A percentile compares a stretch with the other conserved stretches of the same genome.
These are phyloP conservation scores for Bombus huntii DNA, from an alignment of 1,140 invertebrate species.

Conservation along the genomic window DNA sequence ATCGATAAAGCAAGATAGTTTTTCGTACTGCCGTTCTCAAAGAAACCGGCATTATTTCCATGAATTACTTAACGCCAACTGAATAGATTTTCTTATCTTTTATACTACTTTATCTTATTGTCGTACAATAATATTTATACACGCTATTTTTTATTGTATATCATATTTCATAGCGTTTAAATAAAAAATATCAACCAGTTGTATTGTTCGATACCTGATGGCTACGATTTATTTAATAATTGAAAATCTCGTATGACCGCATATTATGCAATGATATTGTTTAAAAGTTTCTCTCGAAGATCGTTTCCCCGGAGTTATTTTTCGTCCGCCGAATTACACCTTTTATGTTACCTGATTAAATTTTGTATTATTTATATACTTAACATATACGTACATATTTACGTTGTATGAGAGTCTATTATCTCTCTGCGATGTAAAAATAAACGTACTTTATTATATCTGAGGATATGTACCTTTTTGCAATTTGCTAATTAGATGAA, in stretches of 20 bases:
- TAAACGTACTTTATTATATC: not conserved
- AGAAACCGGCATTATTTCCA: slow-evolving; percentile 56
- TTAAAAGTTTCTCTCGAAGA: not conserved
- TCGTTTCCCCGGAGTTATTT: not conserved
- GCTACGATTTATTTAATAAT: not conserved
- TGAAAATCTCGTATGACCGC: no score
- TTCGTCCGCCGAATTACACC: not conserved
- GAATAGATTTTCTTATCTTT: slow-evolving; percentile 47
- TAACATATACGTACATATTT: not conserved
- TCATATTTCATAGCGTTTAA: slow-evolving; percentile 6
- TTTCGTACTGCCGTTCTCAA: slow-evolving; percentile 19
- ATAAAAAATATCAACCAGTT: not conserved
- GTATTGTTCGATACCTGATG: not conserved
- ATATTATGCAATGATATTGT: not conserved
- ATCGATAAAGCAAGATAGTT: not conserved
- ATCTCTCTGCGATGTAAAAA: not conserved
- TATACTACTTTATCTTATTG: slow-evolving; percentile 27
- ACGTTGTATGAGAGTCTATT: not conserved
- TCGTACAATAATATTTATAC: slow-evolving; percentile 26
- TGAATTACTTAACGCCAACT: slow-evolving; percentile 37
- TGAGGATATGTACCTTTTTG: not conserved
- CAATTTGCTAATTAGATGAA: not conserved
- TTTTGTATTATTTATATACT: not conserved
- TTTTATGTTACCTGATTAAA: not conserved
- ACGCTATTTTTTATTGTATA: not conserved